phyloP scores from a whole-genome alignment of 1,140 invertebrate species.

The Ips nitidus region DNA sequence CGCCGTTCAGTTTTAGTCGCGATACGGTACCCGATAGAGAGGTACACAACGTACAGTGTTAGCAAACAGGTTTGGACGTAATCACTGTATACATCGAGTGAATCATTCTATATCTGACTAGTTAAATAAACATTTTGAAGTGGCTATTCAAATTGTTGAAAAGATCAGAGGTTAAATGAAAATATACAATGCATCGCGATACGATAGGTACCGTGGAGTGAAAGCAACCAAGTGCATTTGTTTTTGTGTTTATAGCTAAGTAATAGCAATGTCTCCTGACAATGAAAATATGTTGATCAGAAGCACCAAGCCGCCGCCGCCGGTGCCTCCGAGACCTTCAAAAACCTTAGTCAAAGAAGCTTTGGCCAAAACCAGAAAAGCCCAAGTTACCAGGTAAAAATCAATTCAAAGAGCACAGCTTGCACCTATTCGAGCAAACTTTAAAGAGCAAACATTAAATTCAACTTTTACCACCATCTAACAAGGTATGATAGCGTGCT shows the following conservation, averaged over 20 bases:
- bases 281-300: conserved; percentile 35
- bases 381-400: conserved; percentile 7
- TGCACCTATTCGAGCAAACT: too few species aligned
- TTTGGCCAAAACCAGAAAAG: conserved; percentile 61
- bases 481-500: neutral
- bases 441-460: too few species aligned
- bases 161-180: conserved; percentile 12
- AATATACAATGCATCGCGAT: neutral
- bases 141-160: conserved; percentile 4
- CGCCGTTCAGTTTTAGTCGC: conserved; percentile 2
- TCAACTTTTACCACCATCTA: neutral
- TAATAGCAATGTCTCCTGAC: conserved; percentile 10
- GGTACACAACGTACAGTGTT: neutral
- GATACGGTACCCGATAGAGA: neutral
- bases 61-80: conserved; percentile 3
- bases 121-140: conserved; percentile 2
- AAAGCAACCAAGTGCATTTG: neutral
- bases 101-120: conserved; percentile 13
- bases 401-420: too few species aligned
- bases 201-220: neutral
- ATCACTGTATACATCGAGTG: conserved; percentile 2
- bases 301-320: conserved; percentile 60
- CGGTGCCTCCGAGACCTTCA: conserved; percentile 71
- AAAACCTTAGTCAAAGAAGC: conserved; percentile 69
- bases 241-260: conserved; percentile 4